Evolutionary conservation across 2,113 vertebrate species (phyloP).

Genomic region (Ciconia boyciana): DNA sequence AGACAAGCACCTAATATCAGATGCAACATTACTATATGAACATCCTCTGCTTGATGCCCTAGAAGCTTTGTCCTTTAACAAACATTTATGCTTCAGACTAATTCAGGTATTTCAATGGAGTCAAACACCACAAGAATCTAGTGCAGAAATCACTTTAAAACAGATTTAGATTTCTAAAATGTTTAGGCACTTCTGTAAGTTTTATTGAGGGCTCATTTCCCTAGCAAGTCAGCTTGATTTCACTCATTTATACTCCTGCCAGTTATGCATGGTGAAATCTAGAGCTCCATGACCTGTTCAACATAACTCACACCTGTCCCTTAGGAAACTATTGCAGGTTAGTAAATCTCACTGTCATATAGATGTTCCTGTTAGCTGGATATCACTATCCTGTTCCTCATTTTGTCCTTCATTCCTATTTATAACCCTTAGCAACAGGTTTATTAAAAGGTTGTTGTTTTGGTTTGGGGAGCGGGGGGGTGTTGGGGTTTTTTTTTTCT

Average conservation of each 20-base stretch:
- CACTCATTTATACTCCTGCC: not conserved
- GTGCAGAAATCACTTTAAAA: not conserved
- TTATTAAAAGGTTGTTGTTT: not conserved
- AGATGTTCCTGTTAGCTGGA: not conserved
- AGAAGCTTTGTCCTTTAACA: not conserved
- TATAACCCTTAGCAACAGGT: not conserved
- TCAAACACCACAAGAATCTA: not conserved
- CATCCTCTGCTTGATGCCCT: not conserved
- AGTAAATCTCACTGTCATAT: not conserved
- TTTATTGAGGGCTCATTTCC: not conserved
- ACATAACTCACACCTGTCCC: not conserved
- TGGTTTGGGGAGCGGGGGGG: rapidly evolving
- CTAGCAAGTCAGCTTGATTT: not conserved
- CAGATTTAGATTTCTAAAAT: not conserved
- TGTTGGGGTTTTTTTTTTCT: not conserved
- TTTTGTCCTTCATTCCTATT: not conserved
- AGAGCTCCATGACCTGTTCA: not conserved
- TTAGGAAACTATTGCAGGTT: not conserved
- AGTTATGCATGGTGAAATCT: not conserved
- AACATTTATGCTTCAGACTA: not conserved
- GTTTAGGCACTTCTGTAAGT: not conserved
- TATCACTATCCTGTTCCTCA: not conserved
- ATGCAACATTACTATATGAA: not conserved
- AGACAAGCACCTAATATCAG: not conserved
- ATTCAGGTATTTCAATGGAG: not conserved